Evolutionary conservation across 2,113 vertebrate species (phyloP).

Genomic region (Sorex fumeus): DNA sequence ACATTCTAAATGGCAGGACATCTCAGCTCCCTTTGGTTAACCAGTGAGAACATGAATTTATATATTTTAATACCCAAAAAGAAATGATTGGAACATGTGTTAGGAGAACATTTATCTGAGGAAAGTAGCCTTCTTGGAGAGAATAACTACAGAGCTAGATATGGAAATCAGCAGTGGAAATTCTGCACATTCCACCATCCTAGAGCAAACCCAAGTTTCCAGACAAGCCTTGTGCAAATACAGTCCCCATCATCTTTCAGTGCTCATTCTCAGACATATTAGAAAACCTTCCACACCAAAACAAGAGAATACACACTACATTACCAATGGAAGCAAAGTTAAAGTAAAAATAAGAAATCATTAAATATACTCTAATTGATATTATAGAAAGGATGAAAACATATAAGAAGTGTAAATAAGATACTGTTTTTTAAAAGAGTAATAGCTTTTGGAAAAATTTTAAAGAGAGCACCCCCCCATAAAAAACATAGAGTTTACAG

Average conservation of each 20-base stretch:
- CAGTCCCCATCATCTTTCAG: neutral
- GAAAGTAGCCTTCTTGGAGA: neutral
- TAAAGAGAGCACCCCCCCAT: neutral
- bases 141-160: neutral
- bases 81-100: neutral
- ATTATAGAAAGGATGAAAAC: neutral
- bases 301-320: neutral
- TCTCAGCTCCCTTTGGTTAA: neutral
- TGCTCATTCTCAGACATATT: neutral
- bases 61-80: neutral
- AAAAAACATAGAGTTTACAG: neutral
- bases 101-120: neutral
- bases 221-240: neutral
- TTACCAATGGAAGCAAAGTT: neutral
- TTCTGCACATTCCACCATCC: neutral
- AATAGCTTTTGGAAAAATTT: neutral
- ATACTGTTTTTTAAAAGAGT: neutral
- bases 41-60: neutral
- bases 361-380: neutral
- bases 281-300: neutral
- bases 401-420: conserved; percentile 3
- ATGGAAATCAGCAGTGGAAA: neutral
- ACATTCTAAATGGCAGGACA: neutral
- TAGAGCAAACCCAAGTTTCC: neutral
- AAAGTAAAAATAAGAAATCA: neutral